phyloP scores from a whole-genome alignment of 2,797 vertebrate genomes.

The Heterohyrax brucei region DNA sequence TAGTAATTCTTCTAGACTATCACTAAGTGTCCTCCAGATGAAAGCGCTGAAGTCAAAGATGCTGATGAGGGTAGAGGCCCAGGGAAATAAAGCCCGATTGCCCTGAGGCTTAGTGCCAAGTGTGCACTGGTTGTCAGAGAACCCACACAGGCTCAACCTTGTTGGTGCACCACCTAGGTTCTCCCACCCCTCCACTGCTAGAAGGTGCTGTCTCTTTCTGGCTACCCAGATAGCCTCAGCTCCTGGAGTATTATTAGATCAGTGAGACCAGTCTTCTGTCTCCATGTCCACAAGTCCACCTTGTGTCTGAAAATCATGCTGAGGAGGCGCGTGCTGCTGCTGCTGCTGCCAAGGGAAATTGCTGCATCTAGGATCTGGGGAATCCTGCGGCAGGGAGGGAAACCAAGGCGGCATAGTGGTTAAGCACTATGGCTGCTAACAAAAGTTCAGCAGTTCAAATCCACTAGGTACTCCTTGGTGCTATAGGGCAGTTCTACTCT shows the following conservation, averaged over 20 bases:
- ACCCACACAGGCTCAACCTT: not conserved
- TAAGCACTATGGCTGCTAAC: no score
- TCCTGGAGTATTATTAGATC: not conserved
- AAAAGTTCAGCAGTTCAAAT: no score
- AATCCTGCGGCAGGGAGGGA: not conserved
- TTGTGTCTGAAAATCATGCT: not conserved
- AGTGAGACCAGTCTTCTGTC: not conserved
- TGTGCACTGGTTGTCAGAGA: not conserved
- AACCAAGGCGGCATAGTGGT: no score
- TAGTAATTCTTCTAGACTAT: not conserved
- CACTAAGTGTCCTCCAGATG: not conserved
- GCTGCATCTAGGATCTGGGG: not conserved
- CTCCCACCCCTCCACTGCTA: not conserved
- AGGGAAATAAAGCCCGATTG: constrained; percentile 37
- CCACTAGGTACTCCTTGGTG: no score
- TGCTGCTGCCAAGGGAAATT: not conserved
- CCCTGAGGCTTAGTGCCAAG: not conserved
- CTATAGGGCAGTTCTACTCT: no score
- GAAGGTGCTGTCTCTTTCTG: not conserved
- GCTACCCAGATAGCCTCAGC: not conserved
- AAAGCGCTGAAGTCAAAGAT: not conserved
- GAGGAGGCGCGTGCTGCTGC: not conserved
- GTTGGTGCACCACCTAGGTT: not conserved
- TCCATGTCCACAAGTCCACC: not conserved
- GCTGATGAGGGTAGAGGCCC: not conserved